These are phyloP conservation scores for Perognathus longimembris DNA, from an alignment of 2,113 vertebrate genomes.

Conservation along the genomic window DNA sequence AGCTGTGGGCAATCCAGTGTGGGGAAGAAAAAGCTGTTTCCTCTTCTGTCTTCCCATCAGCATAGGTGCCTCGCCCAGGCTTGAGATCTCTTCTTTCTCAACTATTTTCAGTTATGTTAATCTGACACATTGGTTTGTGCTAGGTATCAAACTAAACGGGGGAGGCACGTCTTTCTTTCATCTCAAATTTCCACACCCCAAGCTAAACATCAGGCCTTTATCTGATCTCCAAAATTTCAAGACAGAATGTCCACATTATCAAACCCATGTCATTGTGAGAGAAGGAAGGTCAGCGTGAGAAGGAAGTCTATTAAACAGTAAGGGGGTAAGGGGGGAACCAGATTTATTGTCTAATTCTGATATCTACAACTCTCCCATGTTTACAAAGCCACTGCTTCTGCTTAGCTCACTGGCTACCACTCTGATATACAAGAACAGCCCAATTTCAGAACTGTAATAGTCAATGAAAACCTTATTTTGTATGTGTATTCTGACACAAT, in stretches of 20 bases:
- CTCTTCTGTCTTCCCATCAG: background rate
- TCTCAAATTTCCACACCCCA: background rate
- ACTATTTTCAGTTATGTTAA: background rate
- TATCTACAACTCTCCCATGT: background rate
- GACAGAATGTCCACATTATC: background rate
- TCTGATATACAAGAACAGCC: background rate
- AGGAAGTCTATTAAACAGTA: background rate
- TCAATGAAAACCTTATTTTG: background rate
- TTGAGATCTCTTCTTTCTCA: background rate
- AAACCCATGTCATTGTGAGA: background rate
- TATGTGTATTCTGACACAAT: background rate
- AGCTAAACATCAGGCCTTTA: background rate
- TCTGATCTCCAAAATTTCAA: background rate
- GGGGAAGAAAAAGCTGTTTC: background rate
- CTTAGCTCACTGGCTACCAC: background rate
- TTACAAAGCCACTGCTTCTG: background rate
- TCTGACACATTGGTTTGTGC: too few relatives aligned
- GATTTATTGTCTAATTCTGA: background rate
- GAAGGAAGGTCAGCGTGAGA: background rate
- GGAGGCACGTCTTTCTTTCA: too few relatives aligned
- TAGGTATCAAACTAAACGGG: background rate
- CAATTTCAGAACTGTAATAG: background rate
- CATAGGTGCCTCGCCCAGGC: too few relatives aligned
- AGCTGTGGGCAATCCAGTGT: fast-evolving
- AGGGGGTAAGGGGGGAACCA: too few relatives aligned